Percentiles rank a stretch among this genome's conserved stretches.
These are phyloP conservation scores for Lagodon rhomboides DNA, from an alignment of 2,797 vertebrate genomes.

Conservation along the genomic window DNA sequence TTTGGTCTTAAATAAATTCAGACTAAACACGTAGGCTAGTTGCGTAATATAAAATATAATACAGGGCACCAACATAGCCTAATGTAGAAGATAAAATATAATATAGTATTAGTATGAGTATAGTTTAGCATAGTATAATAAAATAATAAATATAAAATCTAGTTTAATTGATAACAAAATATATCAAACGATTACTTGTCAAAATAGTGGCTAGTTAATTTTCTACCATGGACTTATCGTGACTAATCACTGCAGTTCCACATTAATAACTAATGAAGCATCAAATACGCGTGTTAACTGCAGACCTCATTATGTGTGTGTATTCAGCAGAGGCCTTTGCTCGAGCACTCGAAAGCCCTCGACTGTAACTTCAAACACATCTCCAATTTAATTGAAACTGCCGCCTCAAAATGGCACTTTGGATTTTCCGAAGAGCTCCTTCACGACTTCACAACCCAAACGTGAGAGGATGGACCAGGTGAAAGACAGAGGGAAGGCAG, in stretches of 20 bases:
- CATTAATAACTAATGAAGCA: neutral
- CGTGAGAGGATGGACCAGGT: conserved; percentile 16
- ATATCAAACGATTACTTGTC: neutral
- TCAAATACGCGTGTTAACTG: neutral
- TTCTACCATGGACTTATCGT: neutral
- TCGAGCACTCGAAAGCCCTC: conserved; percentile 13
- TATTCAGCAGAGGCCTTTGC: conserved; percentile 6
- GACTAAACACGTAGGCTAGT: too few relatives aligned
- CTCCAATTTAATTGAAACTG: conserved; percentile 35
- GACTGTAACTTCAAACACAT: conserved; percentile 20
- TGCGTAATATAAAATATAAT: too few relatives aligned
- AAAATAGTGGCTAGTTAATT: neutral
- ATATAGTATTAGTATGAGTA: too few relatives aligned
- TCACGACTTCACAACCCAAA: conserved; percentile 13
- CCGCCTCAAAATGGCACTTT: conserved; percentile 38
- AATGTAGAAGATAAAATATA: too few relatives aligned
- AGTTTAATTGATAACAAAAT: neutral
- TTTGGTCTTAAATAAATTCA: too few relatives aligned
- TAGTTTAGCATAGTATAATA: neutral
- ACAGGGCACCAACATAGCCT: too few relatives aligned
- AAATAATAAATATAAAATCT: neutral
- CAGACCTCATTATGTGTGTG: conserved; percentile 10
- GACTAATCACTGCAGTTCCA: neutral
- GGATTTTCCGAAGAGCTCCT: conserved; percentile 43
- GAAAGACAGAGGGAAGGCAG: conserved; percentile 26